Evolutionary conservation across 2,888 invertebrate genomes (phyloP).

Genomic region (Polymixis lichenea): DNA sequence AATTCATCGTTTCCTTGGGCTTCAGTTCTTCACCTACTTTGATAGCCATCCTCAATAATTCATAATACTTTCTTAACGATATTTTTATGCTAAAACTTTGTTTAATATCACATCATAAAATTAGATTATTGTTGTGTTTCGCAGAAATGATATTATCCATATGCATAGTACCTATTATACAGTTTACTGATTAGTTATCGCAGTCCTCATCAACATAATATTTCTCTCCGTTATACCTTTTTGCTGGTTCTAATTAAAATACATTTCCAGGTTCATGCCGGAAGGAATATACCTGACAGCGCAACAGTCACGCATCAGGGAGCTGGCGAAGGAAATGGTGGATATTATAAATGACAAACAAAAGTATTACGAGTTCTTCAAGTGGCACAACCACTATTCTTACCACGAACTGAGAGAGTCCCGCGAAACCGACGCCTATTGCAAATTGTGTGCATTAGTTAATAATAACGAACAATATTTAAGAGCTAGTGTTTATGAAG

Average conservation of each 20-base stretch:
- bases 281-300: slow-evolving; percentile 66
- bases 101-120: too few species aligned
- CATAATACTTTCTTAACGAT: too few species aligned
- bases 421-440: slow-evolving; percentile 58
- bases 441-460: slow-evolving; percentile 61
- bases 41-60: too few species aligned
- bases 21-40: too few species aligned
- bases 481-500: slow-evolving; percentile 34
- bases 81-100: too few species aligned
- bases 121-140: too few species aligned
- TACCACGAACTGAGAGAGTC: slow-evolving; percentile 60
- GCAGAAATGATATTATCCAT: too few species aligned
- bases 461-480: slow-evolving; percentile 27
- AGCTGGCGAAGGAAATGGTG: slow-evolving; percentile 65
- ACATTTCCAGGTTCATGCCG: slow-evolving; percentile 69
- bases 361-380: slow-evolving; percentile 70
- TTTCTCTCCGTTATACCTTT: neutral
- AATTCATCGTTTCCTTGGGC: too few species aligned
- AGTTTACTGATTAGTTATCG: neutral
- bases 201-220: too few species aligned
- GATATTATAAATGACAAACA: slow-evolving; percentile 66
- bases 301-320: neutral
- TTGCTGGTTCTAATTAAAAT: too few species aligned
- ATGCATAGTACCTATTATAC: neutral
- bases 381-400: slow-evolving; percentile 73